Conservation (phyloP, 1,140 invertebrate species). For the Drosophila bifasciata region DNA sequence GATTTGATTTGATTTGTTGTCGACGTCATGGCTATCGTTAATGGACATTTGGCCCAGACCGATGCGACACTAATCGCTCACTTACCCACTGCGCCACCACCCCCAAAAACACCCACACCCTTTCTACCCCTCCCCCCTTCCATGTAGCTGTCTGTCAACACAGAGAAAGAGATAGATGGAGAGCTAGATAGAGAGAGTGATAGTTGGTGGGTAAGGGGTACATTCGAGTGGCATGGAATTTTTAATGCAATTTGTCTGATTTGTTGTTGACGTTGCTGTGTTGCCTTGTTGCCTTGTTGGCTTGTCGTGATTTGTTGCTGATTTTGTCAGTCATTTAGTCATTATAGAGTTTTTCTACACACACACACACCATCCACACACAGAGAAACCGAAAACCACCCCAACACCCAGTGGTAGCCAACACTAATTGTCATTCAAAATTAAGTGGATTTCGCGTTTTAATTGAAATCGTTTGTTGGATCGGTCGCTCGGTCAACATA, state of each 20-base stretch:
- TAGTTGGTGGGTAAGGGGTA: neutral
- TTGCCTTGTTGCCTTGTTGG: conserved; percentile 60
- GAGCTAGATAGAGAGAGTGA: neutral
- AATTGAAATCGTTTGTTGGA: conserved; percentile 67
- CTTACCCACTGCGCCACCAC: conserved; percentile 37
- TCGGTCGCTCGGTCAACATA: conserved; percentile 14
- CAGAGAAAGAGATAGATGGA: conserved; percentile 5
- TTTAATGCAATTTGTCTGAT: conserved; percentile 83
- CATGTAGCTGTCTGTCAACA: conserved; percentile 71
- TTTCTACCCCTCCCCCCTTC: conserved; percentile 11
- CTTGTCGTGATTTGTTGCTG: conserved; percentile 80
- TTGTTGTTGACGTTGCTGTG: conserved; percentile 77
- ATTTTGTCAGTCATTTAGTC: conserved; percentile 81
- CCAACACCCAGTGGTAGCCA: conserved; percentile 42
- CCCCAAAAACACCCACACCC: neutral
- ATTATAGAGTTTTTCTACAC: conserved; percentile 65
- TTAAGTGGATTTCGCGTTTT: conserved; percentile 79
- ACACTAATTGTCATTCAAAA: conserved; percentile 79
- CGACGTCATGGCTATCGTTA: conserved; percentile 66
- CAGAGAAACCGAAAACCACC: conserved; percentile 7
- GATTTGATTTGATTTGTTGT: conserved; percentile 81
- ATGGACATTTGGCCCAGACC: conserved; percentile 67
- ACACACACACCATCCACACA: neutral
- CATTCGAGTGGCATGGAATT: conserved; percentile 78
- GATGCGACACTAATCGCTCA: conserved; percentile 79